A percentile compares a stretch with the other conserved stretches of the same genome.
Conservation (phyloP, 2,797 vertebrate species). For the Atherinosoma microstoma region DNA sequence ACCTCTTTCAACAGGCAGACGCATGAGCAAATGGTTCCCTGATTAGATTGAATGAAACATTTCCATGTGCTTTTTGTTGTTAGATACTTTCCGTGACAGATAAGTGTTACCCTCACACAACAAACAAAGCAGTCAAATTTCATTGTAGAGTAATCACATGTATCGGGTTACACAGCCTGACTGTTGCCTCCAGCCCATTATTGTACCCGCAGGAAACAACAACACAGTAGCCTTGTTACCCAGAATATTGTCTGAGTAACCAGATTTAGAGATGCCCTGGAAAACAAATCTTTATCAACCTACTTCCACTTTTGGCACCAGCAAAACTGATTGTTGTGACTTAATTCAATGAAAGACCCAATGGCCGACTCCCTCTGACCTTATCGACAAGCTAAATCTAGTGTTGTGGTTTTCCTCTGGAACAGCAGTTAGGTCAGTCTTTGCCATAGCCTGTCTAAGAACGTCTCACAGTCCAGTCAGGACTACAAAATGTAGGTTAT, state of each 20-base stretch:
- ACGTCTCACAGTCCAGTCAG: slow-evolving; percentile 5
- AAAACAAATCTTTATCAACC: slow-evolving; percentile 57
- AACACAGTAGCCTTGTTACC: slow-evolving; percentile 44
- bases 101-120: slow-evolving; percentile 22
- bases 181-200: slow-evolving; percentile 39
- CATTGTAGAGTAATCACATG: slow-evolving; percentile 64
- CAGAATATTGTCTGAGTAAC: slow-evolving; percentile 35
- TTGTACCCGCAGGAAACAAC: slow-evolving; percentile 41
- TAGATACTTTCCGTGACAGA: slow-evolving; percentile 44
- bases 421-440: slow-evolving; percentile 21
- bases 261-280: slow-evolving; percentile 49
- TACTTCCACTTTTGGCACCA: slow-evolving; percentile 45
- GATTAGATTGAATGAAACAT: slow-evolving; percentile 49
- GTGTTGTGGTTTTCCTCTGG: slow-evolving; percentile 6
- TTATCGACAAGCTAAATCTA: neutral
- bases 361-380: slow-evolving; percentile 15
- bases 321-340: slow-evolving; percentile 27
- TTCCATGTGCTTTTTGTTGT: slow-evolving; percentile 33
- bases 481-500: slow-evolving; percentile 35
- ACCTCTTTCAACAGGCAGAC: neutral
- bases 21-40: slow-evolving; percentile 8
- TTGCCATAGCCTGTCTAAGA: slow-evolving; percentile 32
- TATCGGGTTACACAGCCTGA: slow-evolving; percentile 58
- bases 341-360: slow-evolving; percentile 30
- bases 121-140: slow-evolving; percentile 57